Percentiles rank a stretch among this genome's conserved stretches.
Conservation (phyloP, 2,797 vertebrate species). For the Tragopan temminckii region DNA sequence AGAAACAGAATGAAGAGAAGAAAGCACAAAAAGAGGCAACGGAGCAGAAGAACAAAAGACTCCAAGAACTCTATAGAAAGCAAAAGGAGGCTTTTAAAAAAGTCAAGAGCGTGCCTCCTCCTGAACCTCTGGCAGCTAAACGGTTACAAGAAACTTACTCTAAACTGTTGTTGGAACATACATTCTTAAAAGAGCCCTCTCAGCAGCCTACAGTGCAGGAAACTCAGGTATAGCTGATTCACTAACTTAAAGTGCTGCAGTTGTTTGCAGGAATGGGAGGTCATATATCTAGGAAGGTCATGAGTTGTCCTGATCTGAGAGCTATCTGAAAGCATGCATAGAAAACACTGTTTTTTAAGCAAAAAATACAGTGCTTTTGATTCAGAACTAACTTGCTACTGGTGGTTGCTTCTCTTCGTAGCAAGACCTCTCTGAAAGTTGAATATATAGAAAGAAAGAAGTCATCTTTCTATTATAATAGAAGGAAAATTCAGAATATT, state of each 20-base stretch:
- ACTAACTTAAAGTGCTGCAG: not conserved
- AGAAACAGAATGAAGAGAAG: slow-evolving; percentile 90
- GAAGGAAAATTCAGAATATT: not conserved
- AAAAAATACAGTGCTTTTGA: not conserved
- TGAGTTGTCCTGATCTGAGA: not conserved
- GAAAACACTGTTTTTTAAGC: not conserved
- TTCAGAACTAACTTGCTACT: not conserved
- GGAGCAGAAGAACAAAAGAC: slow-evolving; percentile 91
- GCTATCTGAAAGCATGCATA: not conserved
- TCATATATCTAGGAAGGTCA: not conserved
- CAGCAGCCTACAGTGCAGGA: slow-evolving; percentile 75
- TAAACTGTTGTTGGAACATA: slow-evolving; percentile 87
- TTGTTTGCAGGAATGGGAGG: slow-evolving; percentile 23
- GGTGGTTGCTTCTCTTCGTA: not conserved
- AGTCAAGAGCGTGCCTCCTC: slow-evolving; percentile 59
- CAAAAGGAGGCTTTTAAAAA: slow-evolving; percentile 86
- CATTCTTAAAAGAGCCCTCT: slow-evolving; percentile 80
- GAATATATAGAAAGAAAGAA: no score
- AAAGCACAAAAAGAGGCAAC: slow-evolving; percentile 90
- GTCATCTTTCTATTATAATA: not conserved
- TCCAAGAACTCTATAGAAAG: slow-evolving; percentile 94
- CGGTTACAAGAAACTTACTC: slow-evolving; percentile 91
- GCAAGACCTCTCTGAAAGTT: not conserved
- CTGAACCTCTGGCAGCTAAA: slow-evolving; percentile 81
- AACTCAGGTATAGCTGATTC: slow-evolving; percentile 76